These are phyloP conservation scores for Oryzias sinensis DNA, from an alignment of 2,797 vertebrate genomes.

Conservation along the genomic window DNA sequence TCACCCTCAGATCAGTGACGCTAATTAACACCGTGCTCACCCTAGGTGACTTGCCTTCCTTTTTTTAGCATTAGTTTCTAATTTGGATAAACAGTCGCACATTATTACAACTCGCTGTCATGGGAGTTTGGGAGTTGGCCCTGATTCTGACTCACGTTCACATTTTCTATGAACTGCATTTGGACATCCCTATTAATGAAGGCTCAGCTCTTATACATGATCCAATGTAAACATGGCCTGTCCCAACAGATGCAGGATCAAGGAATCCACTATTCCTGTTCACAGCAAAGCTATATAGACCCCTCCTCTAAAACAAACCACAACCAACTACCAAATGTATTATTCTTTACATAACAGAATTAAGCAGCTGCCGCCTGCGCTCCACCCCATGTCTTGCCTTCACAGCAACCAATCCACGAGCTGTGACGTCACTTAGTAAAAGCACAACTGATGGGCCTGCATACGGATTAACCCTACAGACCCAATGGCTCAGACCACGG, in stretches of 20 bases:
- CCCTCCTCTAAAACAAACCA: slow-evolving; percentile 46
- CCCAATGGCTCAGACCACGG: slow-evolving; percentile 72
- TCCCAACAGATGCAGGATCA: slow-evolving; percentile 14
- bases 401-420: slow-evolving; percentile 61
- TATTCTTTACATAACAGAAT: slow-evolving; percentile 81
- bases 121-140: too few relatives aligned
- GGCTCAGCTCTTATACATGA: slow-evolving; percentile 15
- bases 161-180: neutral
- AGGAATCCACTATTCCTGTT: slow-evolving; percentile 10
- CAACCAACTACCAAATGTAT: slow-evolving; percentile 56
- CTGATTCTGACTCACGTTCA: too few relatives aligned
- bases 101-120: neutral
- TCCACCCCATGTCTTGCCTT: slow-evolving; percentile 41
- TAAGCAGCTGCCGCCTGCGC: slow-evolving; percentile 63
- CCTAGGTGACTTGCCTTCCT: slow-evolving; percentile 24
- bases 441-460: slow-evolving; percentile 77
- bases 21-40: slow-evolving; percentile 67
- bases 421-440: slow-evolving; percentile 78
- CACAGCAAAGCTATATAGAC: slow-evolving; percentile 35
- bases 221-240: slow-evolving; percentile 10
- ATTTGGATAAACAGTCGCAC: neutral
- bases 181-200: slow-evolving; percentile 1
- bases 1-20: slow-evolving; percentile 73
- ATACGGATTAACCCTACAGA: slow-evolving; percentile 79
- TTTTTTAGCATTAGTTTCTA: slow-evolving; percentile 12